Percentiles rank a stretch among this genome's conserved stretches.
Conservation (phyloP, 2,888 invertebrate species). For the Cryptocheilus praepositus region DNA sequence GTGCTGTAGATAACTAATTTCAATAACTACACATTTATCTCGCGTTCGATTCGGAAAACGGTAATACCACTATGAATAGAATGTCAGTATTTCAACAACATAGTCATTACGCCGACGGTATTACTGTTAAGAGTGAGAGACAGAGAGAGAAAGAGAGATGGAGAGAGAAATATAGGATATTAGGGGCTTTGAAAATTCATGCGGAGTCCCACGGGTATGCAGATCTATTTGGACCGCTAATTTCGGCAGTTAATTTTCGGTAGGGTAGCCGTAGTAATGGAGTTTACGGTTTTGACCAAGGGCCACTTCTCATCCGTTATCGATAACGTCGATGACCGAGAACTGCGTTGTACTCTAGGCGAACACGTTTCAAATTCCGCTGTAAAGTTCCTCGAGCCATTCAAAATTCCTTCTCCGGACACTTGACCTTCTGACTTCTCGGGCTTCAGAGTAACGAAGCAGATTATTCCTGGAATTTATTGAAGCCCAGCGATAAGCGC, state of each 20-base stretch:
- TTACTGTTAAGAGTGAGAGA: background rate
- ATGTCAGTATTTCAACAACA: too few species aligned
- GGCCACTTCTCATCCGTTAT: slow-evolving; percentile 49
- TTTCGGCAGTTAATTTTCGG: slow-evolving; percentile 60
- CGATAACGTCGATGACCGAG: slow-evolving; percentile 49
- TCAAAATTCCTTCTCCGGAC: slow-evolving; percentile 19
- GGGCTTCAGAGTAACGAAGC: too few species aligned
- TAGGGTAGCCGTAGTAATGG: slow-evolving; percentile 54
- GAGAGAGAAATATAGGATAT: too few species aligned
- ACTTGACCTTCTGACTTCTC: slow-evolving; percentile 23
- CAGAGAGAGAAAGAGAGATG: background rate
- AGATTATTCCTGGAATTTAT: too few species aligned
- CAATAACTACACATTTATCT: too few species aligned
- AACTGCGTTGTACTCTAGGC: slow-evolving; percentile 28
- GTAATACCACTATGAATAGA: too few species aligned
- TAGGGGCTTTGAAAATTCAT: slow-evolving; percentile 4
- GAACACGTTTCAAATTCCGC: slow-evolving; percentile 45
- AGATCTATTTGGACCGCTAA: slow-evolving; percentile 58
- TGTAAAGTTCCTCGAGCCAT: slow-evolving; percentile 28
- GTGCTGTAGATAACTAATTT: too few species aligned
- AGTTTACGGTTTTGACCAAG: slow-evolving; percentile 49
- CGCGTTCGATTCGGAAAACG: too few species aligned
- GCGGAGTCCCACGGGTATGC: slow-evolving; percentile 45
- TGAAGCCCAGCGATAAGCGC: too few species aligned
- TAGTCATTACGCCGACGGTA: too few species aligned